Conservation (phyloP, 2,113 vertebrate genomes). For the Salvelinus namaycush region DNA sequence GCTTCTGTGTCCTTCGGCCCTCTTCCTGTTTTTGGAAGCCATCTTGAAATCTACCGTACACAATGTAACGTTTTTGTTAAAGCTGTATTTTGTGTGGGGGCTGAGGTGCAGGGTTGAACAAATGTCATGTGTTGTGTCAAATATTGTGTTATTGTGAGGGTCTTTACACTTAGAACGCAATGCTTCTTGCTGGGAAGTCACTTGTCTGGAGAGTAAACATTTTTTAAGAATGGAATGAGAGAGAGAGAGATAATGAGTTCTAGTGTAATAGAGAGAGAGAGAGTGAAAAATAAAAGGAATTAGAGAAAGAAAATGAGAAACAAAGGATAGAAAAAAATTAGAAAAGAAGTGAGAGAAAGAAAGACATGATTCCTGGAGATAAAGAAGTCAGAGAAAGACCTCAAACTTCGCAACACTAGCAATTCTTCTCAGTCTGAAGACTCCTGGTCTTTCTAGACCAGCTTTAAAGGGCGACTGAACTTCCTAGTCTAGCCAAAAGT, state of each 20-base stretch:
- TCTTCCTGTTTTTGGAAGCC: constrained; percentile 33
- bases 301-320: background rate
- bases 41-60: constrained; percentile 46
- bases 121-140: background rate
- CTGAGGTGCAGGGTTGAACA: constrained; percentile 29
- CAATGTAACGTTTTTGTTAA: constrained; percentile 2
- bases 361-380: no score
- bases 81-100: constrained; percentile 27
- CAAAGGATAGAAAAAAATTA: background rate
- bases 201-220: no score
- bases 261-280: no score
- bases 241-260: background rate
- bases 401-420: no score
- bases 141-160: background rate
- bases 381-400: no score
- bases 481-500: no score
- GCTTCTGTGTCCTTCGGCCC: constrained; percentile 20
- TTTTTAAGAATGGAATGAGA: background rate
- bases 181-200: no score
- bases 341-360: no score
- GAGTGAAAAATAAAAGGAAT: background rate
- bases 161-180: no score
- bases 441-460: no score
- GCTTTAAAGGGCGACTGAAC: no score
- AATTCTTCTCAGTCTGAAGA: no score